A percentile compares a stretch with the other conserved stretches of the same genome.
Conservation (phyloP, 2,113 vertebrate genomes). For the Hystrix cristata region DNA sequence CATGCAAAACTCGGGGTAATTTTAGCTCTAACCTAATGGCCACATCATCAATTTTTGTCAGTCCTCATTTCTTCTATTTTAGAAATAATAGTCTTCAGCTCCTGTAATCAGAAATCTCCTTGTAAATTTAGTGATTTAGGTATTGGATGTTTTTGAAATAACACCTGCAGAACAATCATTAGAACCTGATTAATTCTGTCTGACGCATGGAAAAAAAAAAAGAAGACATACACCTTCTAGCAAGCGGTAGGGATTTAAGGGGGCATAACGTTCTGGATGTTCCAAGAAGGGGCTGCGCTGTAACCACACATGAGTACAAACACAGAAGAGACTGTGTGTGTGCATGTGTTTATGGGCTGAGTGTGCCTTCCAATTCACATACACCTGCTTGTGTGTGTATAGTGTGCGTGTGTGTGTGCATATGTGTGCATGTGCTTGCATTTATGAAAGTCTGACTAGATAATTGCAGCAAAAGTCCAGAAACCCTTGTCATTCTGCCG, state of each 20-base stretch:
- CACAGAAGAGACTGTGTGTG: neutral
- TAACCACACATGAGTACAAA: constrained; percentile 66
- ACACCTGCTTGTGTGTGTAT: neutral
- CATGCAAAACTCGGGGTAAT: neutral
- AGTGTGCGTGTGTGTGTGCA: too few relatives aligned
- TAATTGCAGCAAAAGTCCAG: neutral
- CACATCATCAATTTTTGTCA: neutral
- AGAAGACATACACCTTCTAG: constrained; percentile 59
- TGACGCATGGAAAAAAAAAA: constrained; percentile 74
- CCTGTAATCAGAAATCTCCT: constrained; percentile 42
- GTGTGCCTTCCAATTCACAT: neutral
- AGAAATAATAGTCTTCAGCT: constrained; percentile 5
- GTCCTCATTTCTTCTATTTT: neutral
- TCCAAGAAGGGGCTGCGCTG: constrained; percentile 71
- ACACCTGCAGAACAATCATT: constrained; percentile 82
- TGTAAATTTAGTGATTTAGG: constrained; percentile 58
- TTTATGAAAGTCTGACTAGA: constrained; percentile 14
- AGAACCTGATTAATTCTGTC: constrained; percentile 85
- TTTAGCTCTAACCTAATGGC: neutral
- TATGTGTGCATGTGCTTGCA: too few relatives aligned
- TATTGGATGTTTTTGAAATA: constrained; percentile 82
- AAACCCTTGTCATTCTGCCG: neutral
- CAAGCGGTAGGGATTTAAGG: constrained; percentile 80
- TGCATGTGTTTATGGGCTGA: neutral
- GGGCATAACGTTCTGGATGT: constrained; percentile 81